Evolutionary conservation across 2,888 invertebrate genomes (phyloP), one percentile per base, ranked within the genome.

Genomic region (Nomada ferruginata): DNA sequence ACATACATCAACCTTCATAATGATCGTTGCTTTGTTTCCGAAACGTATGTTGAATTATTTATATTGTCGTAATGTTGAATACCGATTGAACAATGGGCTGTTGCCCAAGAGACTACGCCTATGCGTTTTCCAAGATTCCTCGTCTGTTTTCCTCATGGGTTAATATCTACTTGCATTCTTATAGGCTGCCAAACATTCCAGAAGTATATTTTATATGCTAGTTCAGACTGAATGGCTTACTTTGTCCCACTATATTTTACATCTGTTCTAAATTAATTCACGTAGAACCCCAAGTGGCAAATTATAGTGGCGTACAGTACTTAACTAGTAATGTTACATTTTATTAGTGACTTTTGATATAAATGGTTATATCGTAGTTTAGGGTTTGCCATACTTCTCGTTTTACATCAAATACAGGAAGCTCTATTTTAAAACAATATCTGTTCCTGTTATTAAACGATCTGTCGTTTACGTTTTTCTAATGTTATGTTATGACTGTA

Each of bases 111-210:
- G 26, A n/a, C 55, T 55, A 20, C 65, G 72, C 55, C 65, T 55
- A 55, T 73, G 29, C 55, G 23, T 55, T 65, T 55, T 65, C 52
- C 29, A 20, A 53, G 66, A 66, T 66, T 42, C 52, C n/a, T 36
- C 15, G 1, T 13, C 36, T 20, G 15, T 11, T 13, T 29, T 53
- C 23, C 36, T 53, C 15, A 15, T 36, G 36, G 2, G 4, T 26
- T 64, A 18, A 64, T 11, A 5, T 18, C 23, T 47, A 2, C 10
- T 11, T 11, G 15, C 23, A 64, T 47, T 20, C 20, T 53, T 36
- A 3, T 13, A 20, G 15, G 13, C n/a, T 66, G 0, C n/a, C 20
- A 20, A 15, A 29, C 13, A 20, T 9, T 15, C 15, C 2, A 20
- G 15, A 4, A 7, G 36, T 36, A 36, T 7, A 36, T 36, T 36